A percentile compares a stretch with the other conserved stretches of the same genome.
These are phyloP conservation scores for Acanthiza pusilla DNA, from an alignment of 2,797 vertebrate genomes.

Conservation along the genomic window DNA sequence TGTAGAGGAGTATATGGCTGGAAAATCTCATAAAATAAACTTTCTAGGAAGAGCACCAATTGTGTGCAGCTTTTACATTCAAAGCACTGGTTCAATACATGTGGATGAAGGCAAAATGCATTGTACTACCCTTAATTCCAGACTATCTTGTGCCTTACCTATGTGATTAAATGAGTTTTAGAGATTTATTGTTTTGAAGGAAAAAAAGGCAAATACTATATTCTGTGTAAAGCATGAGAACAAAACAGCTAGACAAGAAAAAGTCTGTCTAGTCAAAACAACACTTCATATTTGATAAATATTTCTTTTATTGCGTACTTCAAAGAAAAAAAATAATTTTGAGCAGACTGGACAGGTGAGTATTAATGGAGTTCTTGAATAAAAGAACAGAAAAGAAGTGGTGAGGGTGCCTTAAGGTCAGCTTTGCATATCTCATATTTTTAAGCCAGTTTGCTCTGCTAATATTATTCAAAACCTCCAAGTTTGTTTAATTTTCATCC, in stretches of 20 bases:
- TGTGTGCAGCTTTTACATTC: neutral
- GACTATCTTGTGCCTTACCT: neutral
- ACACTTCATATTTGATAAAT: neutral
- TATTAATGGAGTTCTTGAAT: neutral
- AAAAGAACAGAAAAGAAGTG: neutral
- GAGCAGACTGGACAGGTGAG: slow-evolving; percentile 1
- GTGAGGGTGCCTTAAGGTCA: neutral
- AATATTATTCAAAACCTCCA: neutral
- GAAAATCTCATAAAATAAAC: neutral
- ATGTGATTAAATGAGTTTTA: neutral
- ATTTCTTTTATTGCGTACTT: slow-evolving; percentile 18
- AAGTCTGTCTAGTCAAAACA: slow-evolving; percentile 41
- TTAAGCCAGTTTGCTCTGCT: neutral
- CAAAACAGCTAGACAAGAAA: slow-evolving; percentile 9
- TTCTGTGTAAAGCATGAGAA: neutral
- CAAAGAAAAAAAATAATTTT: slow-evolving; percentile 34
- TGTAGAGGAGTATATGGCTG: neutral
- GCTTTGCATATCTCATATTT: neutral
- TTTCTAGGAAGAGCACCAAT: neutral
- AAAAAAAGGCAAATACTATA: neutral
- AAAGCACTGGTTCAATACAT: neutral
- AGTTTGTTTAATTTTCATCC: neutral
- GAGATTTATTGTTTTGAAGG: neutral
- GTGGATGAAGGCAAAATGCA: neutral
- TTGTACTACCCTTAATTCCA: neutral